Base-by-base conservation (phyloP, 2,888 invertebrate genomes). In the Atethmia centrago region DNA sequence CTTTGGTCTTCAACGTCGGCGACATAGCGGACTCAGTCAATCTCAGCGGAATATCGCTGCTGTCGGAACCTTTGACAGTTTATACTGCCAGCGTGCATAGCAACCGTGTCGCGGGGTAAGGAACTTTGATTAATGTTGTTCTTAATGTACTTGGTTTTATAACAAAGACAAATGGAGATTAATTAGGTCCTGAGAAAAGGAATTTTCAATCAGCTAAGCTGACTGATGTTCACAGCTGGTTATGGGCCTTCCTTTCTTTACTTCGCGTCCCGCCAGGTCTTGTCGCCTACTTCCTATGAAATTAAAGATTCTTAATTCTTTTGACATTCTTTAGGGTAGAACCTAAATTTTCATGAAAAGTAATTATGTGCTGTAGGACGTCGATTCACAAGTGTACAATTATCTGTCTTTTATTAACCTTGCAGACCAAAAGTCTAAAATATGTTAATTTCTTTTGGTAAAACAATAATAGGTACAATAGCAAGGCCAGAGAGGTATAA, bases 1-100 rank as follows among this genome's bases (percentile, higher is more conserved):
- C 94, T 0, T 90, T 97, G 28, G 87, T 97, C 12, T 92, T 97
- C 77, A 97, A 97, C 90, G 95, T 97, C 56, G 96, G 96, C 0
- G 87, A 90, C 2, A 84, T 73, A 8, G 77, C 89, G 42, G 94
- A 96, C 80, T 82, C 85, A 0, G 91, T 97, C 3, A 93, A 96
- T 83, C 91, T 97, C 21, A 77, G 85, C 7, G 79, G 70, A 21
- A 75, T 93, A 0, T 40, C 85, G 2, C 80, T 89, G 21, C 71
- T 95, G 16, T 76, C 86, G 3, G 88, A 79, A 14, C 90, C 91
- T 0, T 67, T 94, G 58, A 88, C 85, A 0, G 93, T 95, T 2
- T 89, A 92, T 53, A 85, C 87, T 45, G 89, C 94, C 0, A 95
- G 95, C 82, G 88, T 94, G 0, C 90, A 94, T 79, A 94, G 95